phyloP scores from a whole-genome alignment of 2,888 invertebrate genomes.

The Cremastinae sp. region DNA sequence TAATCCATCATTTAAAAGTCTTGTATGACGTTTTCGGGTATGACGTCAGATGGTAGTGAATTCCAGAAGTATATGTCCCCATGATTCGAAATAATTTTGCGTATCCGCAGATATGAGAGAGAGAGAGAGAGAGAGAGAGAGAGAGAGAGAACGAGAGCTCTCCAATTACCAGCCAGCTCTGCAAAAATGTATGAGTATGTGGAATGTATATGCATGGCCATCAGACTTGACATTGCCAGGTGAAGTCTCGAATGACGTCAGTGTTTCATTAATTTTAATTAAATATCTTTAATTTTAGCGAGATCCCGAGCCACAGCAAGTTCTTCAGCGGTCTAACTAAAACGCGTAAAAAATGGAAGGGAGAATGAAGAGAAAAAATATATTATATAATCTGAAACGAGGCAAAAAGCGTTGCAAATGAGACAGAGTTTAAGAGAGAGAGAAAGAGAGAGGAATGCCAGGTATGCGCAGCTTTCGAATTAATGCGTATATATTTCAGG shows the following conservation, averaged over 20 bases:
- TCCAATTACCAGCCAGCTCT: conserved; percentile 70
- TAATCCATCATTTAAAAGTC: too few relatives aligned
- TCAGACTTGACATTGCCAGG: conserved; percentile 34
- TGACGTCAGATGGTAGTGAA: conserved; percentile 32
- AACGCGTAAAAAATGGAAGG: conserved; percentile 18
- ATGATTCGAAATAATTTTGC: conserved; percentile 35
- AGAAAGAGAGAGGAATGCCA: not conserved
- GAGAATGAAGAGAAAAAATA: conserved; percentile 31
- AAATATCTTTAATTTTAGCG: conserved; percentile 73
- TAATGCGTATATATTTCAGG: conserved; percentile 20
- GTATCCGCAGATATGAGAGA: not conserved
- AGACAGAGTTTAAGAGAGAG: not conserved
- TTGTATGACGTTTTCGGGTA: too few relatives aligned
- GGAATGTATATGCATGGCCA: conserved; percentile 3
- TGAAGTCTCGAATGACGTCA: conserved; percentile 65
- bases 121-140: conserved; percentile 27
- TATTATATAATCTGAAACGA: conserved; percentile 40
- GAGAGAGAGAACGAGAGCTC: conserved; percentile 65
- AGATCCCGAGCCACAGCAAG: conserved; percentile 55
- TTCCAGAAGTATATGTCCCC: conserved; percentile 41
- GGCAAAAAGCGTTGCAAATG: conserved; percentile 21
- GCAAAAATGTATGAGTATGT: conserved; percentile 8
- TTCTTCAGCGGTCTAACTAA: conserved; percentile 46
- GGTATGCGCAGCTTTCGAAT: conserved; percentile 5
- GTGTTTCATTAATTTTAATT: conserved; percentile 77